A percentile compares a stretch with the other conserved stretches of the same genome.
Evolutionary conservation across 2,888 invertebrate genomes (phyloP).

Genomic region (Ypsolopha sequella): DNA sequence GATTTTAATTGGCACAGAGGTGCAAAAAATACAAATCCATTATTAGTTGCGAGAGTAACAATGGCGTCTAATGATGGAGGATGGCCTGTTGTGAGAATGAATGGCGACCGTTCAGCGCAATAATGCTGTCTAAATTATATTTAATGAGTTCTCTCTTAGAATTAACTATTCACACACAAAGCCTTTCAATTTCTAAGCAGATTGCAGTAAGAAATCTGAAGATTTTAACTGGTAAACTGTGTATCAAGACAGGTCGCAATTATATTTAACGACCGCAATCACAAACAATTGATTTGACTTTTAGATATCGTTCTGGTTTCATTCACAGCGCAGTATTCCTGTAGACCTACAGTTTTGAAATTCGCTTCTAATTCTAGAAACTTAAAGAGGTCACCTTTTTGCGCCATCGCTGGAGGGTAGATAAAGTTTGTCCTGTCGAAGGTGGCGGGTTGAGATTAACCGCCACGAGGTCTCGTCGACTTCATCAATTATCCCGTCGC

Average conservation of each 20-base stretch:
- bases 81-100: conserved; percentile 46
- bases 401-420: conserved; percentile 13
- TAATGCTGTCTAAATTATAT: conserved; percentile 42
- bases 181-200: conserved; percentile 19
- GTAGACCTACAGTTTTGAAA: too few relatives aligned
- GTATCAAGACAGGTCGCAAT: too few relatives aligned
- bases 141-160: conserved; percentile 34
- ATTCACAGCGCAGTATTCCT: too few relatives aligned
- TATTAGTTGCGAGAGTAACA: conserved; percentile 45
- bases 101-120: conserved; percentile 40
- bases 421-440: conserved; percentile 39
- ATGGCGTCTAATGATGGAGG: conserved; percentile 46
- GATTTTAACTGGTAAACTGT: too few relatives aligned
- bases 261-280: too few relatives aligned
- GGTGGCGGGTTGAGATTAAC: conserved; percentile 37
- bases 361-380: too few relatives aligned
- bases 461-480: conserved; percentile 36
- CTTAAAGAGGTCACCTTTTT: conserved; percentile 21
- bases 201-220: too few relatives aligned
- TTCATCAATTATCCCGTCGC: conserved; percentile 49
- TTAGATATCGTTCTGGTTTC: too few relatives aligned
- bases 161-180: conserved; percentile 14
- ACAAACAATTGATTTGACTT: too few relatives aligned
- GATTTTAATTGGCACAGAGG: conserved; percentile 29
- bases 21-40: conserved; percentile 34